Conservation (phyloP, 2,113 vertebrate genomes). For the Mionectes macconnelli region DNA sequence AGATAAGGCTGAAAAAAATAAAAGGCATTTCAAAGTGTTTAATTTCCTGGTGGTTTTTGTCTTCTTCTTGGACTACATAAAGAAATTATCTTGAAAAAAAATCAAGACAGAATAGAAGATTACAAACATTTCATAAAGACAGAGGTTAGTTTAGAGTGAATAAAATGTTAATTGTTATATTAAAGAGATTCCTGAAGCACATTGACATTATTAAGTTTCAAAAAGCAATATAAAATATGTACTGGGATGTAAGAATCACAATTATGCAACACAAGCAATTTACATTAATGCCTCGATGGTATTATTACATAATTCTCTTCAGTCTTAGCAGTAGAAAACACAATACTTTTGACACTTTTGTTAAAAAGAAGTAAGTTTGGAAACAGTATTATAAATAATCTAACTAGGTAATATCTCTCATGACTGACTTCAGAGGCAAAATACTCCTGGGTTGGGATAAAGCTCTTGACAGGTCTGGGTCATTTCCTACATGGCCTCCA, state of each 20-base stretch:
- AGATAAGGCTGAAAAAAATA: neutral
- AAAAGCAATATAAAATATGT: neutral
- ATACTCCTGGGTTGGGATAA: neutral
- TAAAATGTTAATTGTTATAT: neutral
- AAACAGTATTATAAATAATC: fast-evolving
- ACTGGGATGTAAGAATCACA: neutral
- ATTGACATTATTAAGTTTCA: neutral
- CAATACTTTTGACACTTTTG: neutral
- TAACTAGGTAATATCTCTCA: neutral
- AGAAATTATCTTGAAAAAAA: neutral
- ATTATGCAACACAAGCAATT: neutral
- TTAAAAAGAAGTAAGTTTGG: neutral
- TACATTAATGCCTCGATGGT: neutral
- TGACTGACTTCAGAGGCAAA: neutral
- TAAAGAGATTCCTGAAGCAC: neutral
- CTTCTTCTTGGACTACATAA: neutral
- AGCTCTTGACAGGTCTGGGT: neutral
- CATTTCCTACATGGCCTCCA: neutral
- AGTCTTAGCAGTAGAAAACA: neutral
- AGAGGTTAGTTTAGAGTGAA: neutral
- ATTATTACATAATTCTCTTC: neutral
- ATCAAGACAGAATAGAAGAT: neutral
- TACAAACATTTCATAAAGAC: neutral
- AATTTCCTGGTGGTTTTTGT: neutral
- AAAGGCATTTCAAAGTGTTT: neutral